Evolutionary conservation across 2,113 vertebrate genomes (phyloP).

Genomic region (Edolisoma coerulescens): DNA sequence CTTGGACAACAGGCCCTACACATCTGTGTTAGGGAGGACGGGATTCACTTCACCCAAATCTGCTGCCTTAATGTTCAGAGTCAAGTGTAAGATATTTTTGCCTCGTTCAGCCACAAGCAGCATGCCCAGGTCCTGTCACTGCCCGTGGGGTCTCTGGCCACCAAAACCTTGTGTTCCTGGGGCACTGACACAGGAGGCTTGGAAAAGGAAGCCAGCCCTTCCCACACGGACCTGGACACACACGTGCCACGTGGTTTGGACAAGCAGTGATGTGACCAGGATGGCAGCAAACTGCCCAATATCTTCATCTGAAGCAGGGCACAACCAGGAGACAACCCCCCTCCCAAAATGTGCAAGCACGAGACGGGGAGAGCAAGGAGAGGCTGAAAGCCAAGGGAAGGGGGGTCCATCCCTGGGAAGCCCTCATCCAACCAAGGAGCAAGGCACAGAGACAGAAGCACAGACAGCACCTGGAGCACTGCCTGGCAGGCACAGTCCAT

Average conservation of each 20-base stretch:
- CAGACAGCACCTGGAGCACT: background rate
- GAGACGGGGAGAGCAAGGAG: fast-evolving
- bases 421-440: background rate
- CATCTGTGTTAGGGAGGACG: background rate
- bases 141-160: background rate
- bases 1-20: constrained; percentile 6
- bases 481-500: background rate
- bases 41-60: background rate
- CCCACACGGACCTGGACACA: fast-evolving
- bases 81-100: background rate
- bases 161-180: background rate
- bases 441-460: background rate
- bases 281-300: background rate
- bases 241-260: fast-evolving
- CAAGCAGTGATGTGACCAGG: background rate
- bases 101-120: background rate
- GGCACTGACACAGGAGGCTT: fast-evolving
- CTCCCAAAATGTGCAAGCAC: fast-evolving
- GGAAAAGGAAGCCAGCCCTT: background rate
- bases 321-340: background rate
- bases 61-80: background rate
- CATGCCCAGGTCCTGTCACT: fast-evolving
- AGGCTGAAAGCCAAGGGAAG: background rate
- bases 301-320: background rate
- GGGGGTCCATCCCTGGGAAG: background rate